Base-by-base conservation (phyloP, 2,797 vertebrate genomes). In the Mastacembelus armatus region DNA sequence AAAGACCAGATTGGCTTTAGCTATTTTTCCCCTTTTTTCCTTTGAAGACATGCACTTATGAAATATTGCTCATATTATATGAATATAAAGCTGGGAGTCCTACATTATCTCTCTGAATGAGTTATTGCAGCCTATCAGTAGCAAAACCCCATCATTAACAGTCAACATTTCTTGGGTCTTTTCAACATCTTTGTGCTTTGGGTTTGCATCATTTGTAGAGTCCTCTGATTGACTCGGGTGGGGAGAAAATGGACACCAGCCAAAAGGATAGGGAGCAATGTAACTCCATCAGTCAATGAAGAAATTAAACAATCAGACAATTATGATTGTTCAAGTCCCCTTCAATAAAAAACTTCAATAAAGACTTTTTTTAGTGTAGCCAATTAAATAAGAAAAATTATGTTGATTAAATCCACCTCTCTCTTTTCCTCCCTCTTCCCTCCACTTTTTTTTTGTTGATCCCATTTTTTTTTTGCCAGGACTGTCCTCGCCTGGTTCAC, bases 401-500 rank as follows among this genome's bases (percentile, higher is more conserved):
- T 90, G 75, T 88, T 90, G 74, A 90, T 91, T 90, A 88, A 91
- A 92, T 85, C 86, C 77, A 87, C 85, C 78, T 91, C 84, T 90
- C 85, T 89, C 78, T 91, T 89, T 74, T 84, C 74, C 88, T 77
- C 84, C 84, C 86, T 86, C 71, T 71, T 43, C 80, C 83, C 76
- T 71, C 77, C 80, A 63, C 61, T 72, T 88, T 88, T 86, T 78
- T 85, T 87, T 81, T 89, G 75, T 92, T 88, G 74, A 89, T 90
- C 72, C 77, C 78, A 75, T 86, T 89, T 86, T 88, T 85, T 61
- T 87, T 92, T 91, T 90, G 90, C 88, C 94, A 95, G 94, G 95
- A 93, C 86, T 92, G 85, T 91, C 91, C 84, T 92, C 91, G 84
- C 95, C 95, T 84, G 94, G 94, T 92, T 95, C 95, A 91, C 94